Percentiles rank a stretch among this genome's conserved stretches.
These are phyloP conservation scores for Pangasianodon gigas DNA, from an alignment of 2,113 vertebrate species.

Conservation along the genomic window DNA sequence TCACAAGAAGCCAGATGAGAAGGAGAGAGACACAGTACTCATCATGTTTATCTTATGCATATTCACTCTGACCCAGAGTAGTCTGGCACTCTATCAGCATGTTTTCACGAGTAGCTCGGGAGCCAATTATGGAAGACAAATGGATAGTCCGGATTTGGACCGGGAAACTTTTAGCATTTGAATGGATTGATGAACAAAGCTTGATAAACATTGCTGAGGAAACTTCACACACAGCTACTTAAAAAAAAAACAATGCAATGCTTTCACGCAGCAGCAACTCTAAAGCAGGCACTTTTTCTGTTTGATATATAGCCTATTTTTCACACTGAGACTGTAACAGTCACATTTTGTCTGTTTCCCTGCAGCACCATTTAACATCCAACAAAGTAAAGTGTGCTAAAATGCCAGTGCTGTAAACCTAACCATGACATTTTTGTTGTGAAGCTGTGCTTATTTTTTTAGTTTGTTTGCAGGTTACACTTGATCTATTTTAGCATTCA, in stretches of 20 bases:
- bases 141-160: neutral
- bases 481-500: neutral
- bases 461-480: neutral
- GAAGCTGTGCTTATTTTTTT: neutral
- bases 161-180: neutral
- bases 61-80: slow-evolving; percentile 13
- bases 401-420: neutral
- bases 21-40: neutral
- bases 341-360: neutral
- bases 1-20: neutral
- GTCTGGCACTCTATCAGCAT: neutral
- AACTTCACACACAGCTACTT: slow-evolving; percentile 26
- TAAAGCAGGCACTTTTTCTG: neutral
- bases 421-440: neutral
- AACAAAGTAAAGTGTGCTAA: neutral
- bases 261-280: neutral
- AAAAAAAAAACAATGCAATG: slow-evolving; percentile 11
- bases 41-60: slow-evolving; percentile 1
- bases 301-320: neutral
- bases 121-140: slow-evolving; percentile 26
- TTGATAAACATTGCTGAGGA: slow-evolving; percentile 28
- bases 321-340: neutral
- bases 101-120: neutral
- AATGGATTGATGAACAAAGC: slow-evolving; percentile 19
- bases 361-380: slow-evolving; percentile 13